Conservation (phyloP, 35 echinoderm and acorn worm genomes). For the Nesometra sesokonis region DNA sequence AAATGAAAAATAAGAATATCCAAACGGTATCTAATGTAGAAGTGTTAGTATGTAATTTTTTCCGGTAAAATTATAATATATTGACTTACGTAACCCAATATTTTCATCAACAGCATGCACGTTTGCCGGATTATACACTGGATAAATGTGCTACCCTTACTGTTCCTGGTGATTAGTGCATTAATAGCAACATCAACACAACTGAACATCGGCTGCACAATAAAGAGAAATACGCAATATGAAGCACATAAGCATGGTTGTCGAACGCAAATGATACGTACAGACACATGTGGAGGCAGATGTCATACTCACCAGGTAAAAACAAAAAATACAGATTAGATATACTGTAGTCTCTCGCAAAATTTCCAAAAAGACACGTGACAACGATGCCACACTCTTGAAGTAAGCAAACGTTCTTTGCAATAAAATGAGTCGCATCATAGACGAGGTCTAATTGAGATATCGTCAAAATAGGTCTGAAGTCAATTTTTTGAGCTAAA, state of each 20-base stretch:
- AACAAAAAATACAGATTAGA: not conserved
- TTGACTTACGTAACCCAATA: too few relatives aligned
- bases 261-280: slow-evolving; percentile 43
- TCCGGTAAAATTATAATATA: too few relatives aligned
- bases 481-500: too few relatives aligned
- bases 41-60: too few relatives aligned
- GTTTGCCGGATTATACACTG: not conserved
- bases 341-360: not conserved
- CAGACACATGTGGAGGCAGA: slow-evolving; percentile 67
- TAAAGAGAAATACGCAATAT: slow-evolving; percentile 43
- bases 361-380: too few relatives aligned
- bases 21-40: too few relatives aligned
- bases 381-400: too few relatives aligned
- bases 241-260: slow-evolving; percentile 62
- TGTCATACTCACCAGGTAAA: slow-evolving; percentile 83
- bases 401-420: too few relatives aligned
- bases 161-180: not conserved
- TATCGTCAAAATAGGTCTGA: too few relatives aligned
- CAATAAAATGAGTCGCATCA: too few relatives aligned
- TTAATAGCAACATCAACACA: not conserved
- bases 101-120: not conserved
- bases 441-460: too few relatives aligned
- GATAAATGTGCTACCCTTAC: not conserved
- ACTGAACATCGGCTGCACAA: slow-evolving; percentile 7
- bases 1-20: too few relatives aligned